phyloP scores from a whole-genome alignment of 2,113 vertebrate genomes.

The Etia nguti region DNA sequence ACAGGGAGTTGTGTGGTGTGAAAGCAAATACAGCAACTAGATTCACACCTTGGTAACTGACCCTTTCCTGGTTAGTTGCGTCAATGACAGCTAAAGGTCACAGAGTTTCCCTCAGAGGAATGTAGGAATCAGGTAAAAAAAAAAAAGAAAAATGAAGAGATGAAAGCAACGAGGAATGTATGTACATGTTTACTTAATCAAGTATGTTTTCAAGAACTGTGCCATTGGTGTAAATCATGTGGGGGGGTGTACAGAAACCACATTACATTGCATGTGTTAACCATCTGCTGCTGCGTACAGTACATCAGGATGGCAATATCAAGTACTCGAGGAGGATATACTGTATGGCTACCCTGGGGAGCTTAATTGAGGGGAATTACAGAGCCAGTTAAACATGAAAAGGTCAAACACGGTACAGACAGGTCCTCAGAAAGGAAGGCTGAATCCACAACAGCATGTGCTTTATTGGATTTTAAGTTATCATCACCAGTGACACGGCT shows the following conservation, averaged over 20 bases:
- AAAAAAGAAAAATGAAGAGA: background rate
- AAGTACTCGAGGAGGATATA: background rate
- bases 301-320: background rate
- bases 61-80: conserved; percentile 16
- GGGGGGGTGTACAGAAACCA: background rate
- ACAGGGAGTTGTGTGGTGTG: background rate
- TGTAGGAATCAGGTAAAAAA: conserved; percentile 33
- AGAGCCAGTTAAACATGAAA: background rate
- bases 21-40: conserved; percentile 38
- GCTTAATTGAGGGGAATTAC: background rate
- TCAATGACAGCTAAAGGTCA: conserved; percentile 55
- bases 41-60: conserved; percentile 41
- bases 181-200: background rate
- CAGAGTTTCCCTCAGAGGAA: conserved; percentile 29
- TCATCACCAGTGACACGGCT: background rate
- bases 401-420: background rate
- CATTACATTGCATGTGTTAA: conserved; percentile 16
- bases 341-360: background rate
- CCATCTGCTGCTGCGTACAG: conserved; percentile 12
- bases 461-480: background rate
- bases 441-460: background rate
- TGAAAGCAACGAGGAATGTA: background rate
- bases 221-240: background rate
- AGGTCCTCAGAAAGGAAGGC: background rate
- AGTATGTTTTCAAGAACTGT: background rate